Evolutionary conservation across 2,797 vertebrate genomes (phyloP).

Genomic region (Amblyraja radiata): DNA sequence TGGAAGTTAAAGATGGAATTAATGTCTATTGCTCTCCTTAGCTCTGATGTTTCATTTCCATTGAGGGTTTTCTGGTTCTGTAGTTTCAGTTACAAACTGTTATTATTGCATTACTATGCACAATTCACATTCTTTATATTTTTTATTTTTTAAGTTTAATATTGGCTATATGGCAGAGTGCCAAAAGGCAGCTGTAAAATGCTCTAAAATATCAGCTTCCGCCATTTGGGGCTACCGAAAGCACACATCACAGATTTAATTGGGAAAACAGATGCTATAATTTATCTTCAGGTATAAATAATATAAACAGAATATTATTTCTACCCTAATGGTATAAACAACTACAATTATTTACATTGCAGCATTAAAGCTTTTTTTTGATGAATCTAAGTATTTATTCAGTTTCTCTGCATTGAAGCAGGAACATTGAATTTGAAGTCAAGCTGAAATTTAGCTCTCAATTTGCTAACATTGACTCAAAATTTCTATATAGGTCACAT

Average conservation of each 20-base stretch:
- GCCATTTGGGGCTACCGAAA: background rate
- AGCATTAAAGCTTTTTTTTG: background rate
- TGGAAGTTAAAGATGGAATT: slow-evolving; percentile 6
- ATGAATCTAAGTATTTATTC: background rate
- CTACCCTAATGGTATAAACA: too few species aligned
- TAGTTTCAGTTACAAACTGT: background rate
- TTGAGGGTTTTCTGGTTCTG: background rate
- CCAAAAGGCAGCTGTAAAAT: background rate
- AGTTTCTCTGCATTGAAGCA: background rate
- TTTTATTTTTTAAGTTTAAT: background rate
- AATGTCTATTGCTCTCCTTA: background rate
- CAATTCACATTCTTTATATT: background rate
- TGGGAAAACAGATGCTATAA: background rate
- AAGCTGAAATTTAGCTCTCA: too few species aligned
- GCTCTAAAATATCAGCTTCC: background rate
- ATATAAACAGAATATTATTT: too few species aligned
- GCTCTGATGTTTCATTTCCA: background rate
- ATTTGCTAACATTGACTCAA: too few species aligned
- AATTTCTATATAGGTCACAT: too few species aligned
- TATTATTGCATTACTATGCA: background rate
- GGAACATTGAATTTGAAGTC: too few species aligned
- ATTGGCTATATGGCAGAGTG: background rate
- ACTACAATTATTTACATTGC: too few species aligned
- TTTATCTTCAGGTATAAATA: background rate
- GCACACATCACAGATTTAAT: background rate